These are phyloP conservation scores for Palythoa caribaeorum DNA, from an alignment of 92 coral and sea anemone genomes.

Conservation along the genomic window DNA sequence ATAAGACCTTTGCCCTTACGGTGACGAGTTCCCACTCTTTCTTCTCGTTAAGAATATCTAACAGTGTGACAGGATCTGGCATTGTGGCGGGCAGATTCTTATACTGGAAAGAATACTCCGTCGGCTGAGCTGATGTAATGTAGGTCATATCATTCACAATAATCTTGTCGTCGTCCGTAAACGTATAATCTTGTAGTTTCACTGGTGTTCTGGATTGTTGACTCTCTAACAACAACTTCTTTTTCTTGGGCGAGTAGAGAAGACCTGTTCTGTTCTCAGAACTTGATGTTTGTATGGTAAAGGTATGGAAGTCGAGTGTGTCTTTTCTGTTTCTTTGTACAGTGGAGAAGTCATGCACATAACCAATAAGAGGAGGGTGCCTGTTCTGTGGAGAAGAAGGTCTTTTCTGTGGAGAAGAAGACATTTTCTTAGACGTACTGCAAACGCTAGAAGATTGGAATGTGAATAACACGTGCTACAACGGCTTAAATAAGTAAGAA, in stretches of 20 bases:
- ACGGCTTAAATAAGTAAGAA: slow-evolving; percentile 16
- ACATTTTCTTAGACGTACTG: slow-evolving; percentile 28
- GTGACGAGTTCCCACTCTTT: slow-evolving; percentile 16
- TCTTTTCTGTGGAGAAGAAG: slow-evolving; percentile 17
- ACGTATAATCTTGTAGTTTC: slow-evolving; percentile 16
- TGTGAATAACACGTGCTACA: slow-evolving; percentile 19
- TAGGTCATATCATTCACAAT: slow-evolving; percentile 16
- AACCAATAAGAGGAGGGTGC: slow-evolving; percentile 46
- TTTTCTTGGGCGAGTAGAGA: slow-evolving; percentile 18
- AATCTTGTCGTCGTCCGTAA: slow-evolving; percentile 18
- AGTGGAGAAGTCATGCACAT: slow-evolving; percentile 18
- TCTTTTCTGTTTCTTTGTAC: slow-evolving; percentile 16
- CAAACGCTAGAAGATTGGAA: slow-evolving; percentile 27
- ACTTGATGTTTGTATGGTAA: slow-evolving; percentile 13
- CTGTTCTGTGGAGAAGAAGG: slow-evolving; percentile 50
- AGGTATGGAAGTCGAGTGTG: slow-evolving; percentile 19
- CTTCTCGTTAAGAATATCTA: slow-evolving; percentile 13
- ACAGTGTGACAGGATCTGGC: slow-evolving; percentile 19
- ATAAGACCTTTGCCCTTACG: slow-evolving; percentile 18
- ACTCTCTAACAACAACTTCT: slow-evolving; percentile 16
- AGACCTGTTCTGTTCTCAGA: slow-evolving; percentile 18
- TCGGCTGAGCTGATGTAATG: slow-evolving; percentile 18
- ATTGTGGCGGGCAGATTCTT: slow-evolving; percentile 18
- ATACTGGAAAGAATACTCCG: slow-evolving; percentile 14
- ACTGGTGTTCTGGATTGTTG: slow-evolving; percentile 18